phyloP scores from a whole-genome alignment of 2,888 invertebrate genomes.

The Sinopyrophorus schimmeli region DNA sequence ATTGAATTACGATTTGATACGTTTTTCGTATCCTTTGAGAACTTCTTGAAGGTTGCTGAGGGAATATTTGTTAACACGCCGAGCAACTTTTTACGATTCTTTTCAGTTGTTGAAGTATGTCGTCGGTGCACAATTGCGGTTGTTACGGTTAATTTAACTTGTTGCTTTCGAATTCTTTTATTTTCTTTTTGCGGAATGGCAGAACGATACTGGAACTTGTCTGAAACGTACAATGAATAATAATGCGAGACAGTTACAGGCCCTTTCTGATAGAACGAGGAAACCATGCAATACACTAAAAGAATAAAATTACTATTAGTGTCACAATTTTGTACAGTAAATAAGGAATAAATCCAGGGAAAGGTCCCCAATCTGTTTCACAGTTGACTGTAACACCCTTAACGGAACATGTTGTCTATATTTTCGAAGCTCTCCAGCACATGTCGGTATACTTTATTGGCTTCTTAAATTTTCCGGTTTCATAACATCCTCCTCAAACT shows the following conservation, averaged over 20 bases:
- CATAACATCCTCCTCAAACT: too few species aligned
- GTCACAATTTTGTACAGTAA: slow-evolving; percentile 25
- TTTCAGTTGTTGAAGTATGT: slow-evolving; percentile 14
- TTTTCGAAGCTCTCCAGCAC: too few species aligned
- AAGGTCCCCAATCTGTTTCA: slow-evolving; percentile 16
- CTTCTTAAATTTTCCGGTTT: too few species aligned
- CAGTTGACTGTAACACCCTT: slow-evolving; percentile 8
- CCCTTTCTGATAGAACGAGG: slow-evolving; percentile 18
- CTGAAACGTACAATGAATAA: slow-evolving; percentile 24
- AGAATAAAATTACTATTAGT: slow-evolving; percentile 28
- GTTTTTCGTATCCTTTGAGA: slow-evolving; percentile 8
- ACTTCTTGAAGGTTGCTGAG: slow-evolving; percentile 6
- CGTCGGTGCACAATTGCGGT: slow-evolving; percentile 17
- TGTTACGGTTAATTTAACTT: slow-evolving; percentile 34
- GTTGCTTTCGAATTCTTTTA: slow-evolving; percentile 27
- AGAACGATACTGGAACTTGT: slow-evolving; percentile 4
- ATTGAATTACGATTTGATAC: slow-evolving; percentile 11
- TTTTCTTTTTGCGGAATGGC: slow-evolving; percentile 8
- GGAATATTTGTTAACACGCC: slow-evolving; percentile 9
- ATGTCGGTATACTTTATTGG: too few species aligned
- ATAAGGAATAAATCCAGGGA: slow-evolving; percentile 19
- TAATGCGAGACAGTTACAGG: slow-evolving; percentile 18
- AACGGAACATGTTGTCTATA: slow-evolving; percentile 17
- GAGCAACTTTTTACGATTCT: slow-evolving; percentile 14
- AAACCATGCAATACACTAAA: slow-evolving; percentile 13